Evolutionary conservation across 2,888 invertebrate species (phyloP), one percentile per base, ranked within the genome.

Genomic region (Microchrysa polita): DNA sequence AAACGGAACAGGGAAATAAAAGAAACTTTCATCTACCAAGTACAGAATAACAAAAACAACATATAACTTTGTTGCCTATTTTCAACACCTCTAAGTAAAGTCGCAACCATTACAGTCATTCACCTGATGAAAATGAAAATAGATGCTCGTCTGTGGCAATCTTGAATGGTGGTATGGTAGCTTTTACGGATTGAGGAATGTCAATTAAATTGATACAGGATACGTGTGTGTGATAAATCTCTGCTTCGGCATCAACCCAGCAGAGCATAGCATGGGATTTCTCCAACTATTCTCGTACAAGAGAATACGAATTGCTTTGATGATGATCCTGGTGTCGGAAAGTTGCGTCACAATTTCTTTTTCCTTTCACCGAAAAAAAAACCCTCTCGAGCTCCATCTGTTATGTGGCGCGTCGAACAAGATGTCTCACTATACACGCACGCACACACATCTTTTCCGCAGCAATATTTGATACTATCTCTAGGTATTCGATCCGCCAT

Each of bases 81-180:
- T 22, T 48, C 55, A 52, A 42, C 65, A n/a, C 48, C 59, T 27
- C 27, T 65, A 40, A 63, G 16, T 44, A 16, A 34, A 67, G 67
- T 55, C 55, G 55, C 23, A 55, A 69, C 57, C 69, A 69, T 42
- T 69, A 55, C 57, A 78, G 77, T 77, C 77, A 78, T 78, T 77
- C 77, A 78, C 78, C 78, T 78, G 78, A 78, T 78, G 78, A 78
- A 78, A 78, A 78, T 77, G 77, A 78, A 78, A 78, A 78, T 78
- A 78, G 78, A 78, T 78, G 77, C 75, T 77, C 77, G 75, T 76
- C 71, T 74, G 77, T 77, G 75, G 23, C 69, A 74, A 67, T 77
- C 72, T 76, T n/a, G n/a, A n/a, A n/a, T n/a, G n/a, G n/a, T n/a
- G n/a, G n/a, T n/a, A n/a, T n/a, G n/a, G 74, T 75, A 74, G 75